Conservation (phyloP, 64 coral and sea anemone species). For the Orbicella faveolata region DNA sequence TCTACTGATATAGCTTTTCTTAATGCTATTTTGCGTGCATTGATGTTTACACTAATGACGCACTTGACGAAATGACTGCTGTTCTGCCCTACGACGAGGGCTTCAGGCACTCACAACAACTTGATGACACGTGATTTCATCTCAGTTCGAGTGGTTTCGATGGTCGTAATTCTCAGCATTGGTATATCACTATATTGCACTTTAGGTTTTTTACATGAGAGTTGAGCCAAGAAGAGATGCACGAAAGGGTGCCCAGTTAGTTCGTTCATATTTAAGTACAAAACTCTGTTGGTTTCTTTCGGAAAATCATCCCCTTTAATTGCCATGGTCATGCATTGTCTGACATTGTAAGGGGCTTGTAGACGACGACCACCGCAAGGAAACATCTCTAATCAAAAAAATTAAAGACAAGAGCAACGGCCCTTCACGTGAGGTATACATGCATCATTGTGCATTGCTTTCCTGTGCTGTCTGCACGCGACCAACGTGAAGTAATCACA, state of each 20-base stretch:
- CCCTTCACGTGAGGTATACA: background rate
- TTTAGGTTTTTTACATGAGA: background rate
- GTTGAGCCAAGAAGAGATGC: background rate
- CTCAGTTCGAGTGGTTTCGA: background rate
- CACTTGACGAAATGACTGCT: slow-evolving; percentile 29
- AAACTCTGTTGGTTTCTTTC: background rate
- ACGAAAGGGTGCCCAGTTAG: background rate
- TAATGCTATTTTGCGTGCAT: slow-evolving; percentile 31
- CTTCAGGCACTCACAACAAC: slow-evolving; percentile 6
- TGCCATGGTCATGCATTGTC: background rate
- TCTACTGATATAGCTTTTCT: background rate
- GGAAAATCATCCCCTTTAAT: too few relatives aligned
- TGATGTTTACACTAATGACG: slow-evolving; percentile 29
- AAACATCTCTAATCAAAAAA: background rate
- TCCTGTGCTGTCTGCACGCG: background rate
- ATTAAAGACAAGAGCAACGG: background rate
- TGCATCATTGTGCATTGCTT: background rate
- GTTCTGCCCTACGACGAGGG: slow-evolving; percentile 1
- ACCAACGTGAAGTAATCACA: too few relatives aligned
- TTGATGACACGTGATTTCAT: background rate
- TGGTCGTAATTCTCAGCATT: slow-evolving; percentile 26
- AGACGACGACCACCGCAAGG: background rate
- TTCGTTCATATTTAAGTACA: background rate
- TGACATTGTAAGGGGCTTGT: background rate
- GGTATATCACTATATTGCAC: slow-evolving; percentile 32